Base-by-base conservation (phyloP, 2,113 vertebrate genomes). In the Apodemus sylvaticus region DNA sequence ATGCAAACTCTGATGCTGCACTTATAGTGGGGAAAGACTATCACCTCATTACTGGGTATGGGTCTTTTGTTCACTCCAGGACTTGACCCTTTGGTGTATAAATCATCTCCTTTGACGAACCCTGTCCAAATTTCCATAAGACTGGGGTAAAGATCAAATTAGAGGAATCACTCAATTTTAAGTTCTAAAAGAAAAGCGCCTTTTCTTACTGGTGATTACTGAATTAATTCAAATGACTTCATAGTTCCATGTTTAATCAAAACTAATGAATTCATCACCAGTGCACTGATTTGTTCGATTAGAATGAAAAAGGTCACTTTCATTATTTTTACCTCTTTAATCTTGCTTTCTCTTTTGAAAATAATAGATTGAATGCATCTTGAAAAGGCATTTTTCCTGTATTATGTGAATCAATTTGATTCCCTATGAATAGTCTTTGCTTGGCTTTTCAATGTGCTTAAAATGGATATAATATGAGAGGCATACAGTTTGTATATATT, bases 261-360 rank as follows among this genome's bases (percentile, higher is more conserved):
- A 94, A 96, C 96, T 97, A 98, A 98, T 97, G 93, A 91, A 97
- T 87, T 92, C 86, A 98, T 97, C 94, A 96, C 60, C 81, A 68
- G 82, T 73, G 85, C 16, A 5, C 4, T 97, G 96, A 98, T 95
- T 97, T 92, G 92, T 97, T 90, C 95, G 97, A 97, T 98, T 96
- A 96, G 96, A 97, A 92, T 81, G 89, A 96, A 95, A 98, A 98
- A 97, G 96, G 0, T 94, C 96, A 98, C 95, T 93, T 88, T 98
- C 86, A 89, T 95, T 78, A 97, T 97, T 96, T 92, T 97, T 34
- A 97, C 73, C 94, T 92, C n/a, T 94, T 97, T 89, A 94, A 86
- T 92, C 95, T 96, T 95, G 71, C 68, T 92, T 95, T 68, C 64
- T 93, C 29, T 86, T 95, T 93, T 97, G 73, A 91, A 42, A 19